Evolutionary conservation across 1,140 invertebrate species (phyloP), one percentile per base, ranked within the genome.

Genomic region (Helicoverpa zea): DNA sequence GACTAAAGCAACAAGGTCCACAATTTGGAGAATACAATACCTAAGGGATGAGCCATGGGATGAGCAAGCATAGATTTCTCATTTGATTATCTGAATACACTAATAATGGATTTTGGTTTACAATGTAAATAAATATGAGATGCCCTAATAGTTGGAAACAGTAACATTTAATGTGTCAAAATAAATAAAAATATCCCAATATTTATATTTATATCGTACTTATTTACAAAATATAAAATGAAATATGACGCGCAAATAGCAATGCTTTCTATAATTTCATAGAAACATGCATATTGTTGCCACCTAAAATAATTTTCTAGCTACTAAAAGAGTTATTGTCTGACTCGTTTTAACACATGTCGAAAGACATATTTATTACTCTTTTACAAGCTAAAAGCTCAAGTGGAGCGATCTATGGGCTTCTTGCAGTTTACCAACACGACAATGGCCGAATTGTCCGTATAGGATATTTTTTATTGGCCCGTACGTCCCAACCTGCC

Each of bases 391-490:
- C 91, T 89, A 91, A 91, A 92, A 94, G 92, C 94, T 94, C 91
- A 90, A 95, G 92, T 94, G 87, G 91, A 92, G 90, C 91, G 91
- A 95, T 95, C 94, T 95, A 95, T 94, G 92, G 92, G 90, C 91
- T 91, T 92, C 92, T 90, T 92, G 91, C 93, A 94, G 93, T 95
- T 95, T 95, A 95, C 93, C 94, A 95, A 95, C 94, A 95, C 94
- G 94, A 95, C 93, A 94, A 95, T 95, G 94, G 94, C 94, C 94
- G 94, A 94, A 94, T 90, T 93, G 91, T 92, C 90, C 86, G 93
- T 91, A 92, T 92, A 92, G 90, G 87, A 94, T 93, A 95, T 95
- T 95, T 95, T 95, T 95, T 95, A 94, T 95, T 94, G 94, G 94
- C 92, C 90, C 92, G 87, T 94, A 93, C 92, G 93, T 89, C 89